Base-by-base conservation (phyloP, 2,797 vertebrate species). In the Anableps anableps region DNA sequence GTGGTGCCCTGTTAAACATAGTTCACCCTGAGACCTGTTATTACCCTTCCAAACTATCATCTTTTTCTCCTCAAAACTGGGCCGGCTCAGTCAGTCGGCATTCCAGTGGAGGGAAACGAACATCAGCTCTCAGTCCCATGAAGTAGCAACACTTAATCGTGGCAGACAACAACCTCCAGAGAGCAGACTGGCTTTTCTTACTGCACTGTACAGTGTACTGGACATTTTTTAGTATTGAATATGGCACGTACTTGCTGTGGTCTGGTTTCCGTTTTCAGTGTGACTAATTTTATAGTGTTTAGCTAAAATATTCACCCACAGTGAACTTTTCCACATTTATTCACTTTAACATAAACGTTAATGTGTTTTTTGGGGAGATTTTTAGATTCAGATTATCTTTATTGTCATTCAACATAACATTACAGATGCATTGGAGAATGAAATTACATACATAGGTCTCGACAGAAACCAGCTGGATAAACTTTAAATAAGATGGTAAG, bases 11-110 rank as follows among this genome's bases (percentile, higher is more conserved):
- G 88, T 92, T 95, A 97, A 97, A 95, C 96, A 96, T 92, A 82
- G 91, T 94, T 96, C 96, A 79, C 93, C 92, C 94, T 90, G 90
- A 95, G 93, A 94, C 94, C 97, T 97, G 96, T 97, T 96, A 97
- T 97, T 97, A 97, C 95, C 92, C 95, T 91, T 94, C 95, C 95
- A 93, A 95, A 96, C 96, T 95, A 96, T 96, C 94, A 94, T 95
- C 95, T 96, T 95, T 95, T 92, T 90, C 90, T 92, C 83, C 87
- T 92, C 86, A 85, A 81, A 96, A 93, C 51, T 47, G 88, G 38
- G 93, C 93, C 92, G 91, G 95, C 94, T 86, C 83, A 78, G 86
- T 84, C 83, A 50, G 29, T 93, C 82, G 86, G 86, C 93, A 94
- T 95, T 95, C 92, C 93, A 87, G 74, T 2, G 83, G 60, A 88